phyloP scores from a whole-genome alignment of 2,113 vertebrate genomes.

The Podarcis cretensis region DNA sequence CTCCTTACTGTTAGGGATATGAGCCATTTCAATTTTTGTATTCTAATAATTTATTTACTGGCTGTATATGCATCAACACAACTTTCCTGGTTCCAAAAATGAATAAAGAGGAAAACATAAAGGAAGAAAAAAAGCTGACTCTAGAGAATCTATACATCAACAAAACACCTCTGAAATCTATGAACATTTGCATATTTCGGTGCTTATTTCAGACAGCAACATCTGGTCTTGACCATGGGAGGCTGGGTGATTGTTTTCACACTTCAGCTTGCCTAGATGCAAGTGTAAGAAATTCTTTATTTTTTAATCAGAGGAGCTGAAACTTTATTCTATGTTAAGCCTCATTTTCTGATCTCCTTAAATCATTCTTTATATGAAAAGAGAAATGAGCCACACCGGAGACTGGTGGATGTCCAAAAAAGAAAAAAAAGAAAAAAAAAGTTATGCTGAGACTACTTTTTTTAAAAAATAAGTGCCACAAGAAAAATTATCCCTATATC shows the following conservation, averaged over 20 bases:
- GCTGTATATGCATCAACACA: conserved; percentile 3
- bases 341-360: conserved; percentile 17
- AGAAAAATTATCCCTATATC: not conserved
- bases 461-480: no score
- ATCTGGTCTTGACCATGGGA: conserved; percentile 27
- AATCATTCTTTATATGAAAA: conserved; percentile 21
- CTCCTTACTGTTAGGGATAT: not conserved
- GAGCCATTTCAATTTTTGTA: not conserved
- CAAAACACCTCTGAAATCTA: not conserved
- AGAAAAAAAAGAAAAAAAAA: no score
- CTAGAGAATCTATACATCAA: not conserved
- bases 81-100: not conserved
- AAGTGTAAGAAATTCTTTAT: not conserved
- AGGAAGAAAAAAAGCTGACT: not conserved
- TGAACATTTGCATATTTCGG: not conserved
- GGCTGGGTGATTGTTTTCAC: conserved; percentile 16
- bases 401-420: not conserved
- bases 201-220: conserved; percentile 2
- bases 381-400: not conserved
- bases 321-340: conserved; percentile 13
- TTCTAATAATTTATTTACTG: not conserved
- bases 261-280: conserved; percentile 5
- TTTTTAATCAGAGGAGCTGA: conserved; percentile 16
- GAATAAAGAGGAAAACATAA: not conserved
- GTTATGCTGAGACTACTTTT: not conserved